Evolutionary conservation across 1,140 invertebrate genomes (phyloP).

Genomic region (Pogonomyrmex californicus): DNA sequence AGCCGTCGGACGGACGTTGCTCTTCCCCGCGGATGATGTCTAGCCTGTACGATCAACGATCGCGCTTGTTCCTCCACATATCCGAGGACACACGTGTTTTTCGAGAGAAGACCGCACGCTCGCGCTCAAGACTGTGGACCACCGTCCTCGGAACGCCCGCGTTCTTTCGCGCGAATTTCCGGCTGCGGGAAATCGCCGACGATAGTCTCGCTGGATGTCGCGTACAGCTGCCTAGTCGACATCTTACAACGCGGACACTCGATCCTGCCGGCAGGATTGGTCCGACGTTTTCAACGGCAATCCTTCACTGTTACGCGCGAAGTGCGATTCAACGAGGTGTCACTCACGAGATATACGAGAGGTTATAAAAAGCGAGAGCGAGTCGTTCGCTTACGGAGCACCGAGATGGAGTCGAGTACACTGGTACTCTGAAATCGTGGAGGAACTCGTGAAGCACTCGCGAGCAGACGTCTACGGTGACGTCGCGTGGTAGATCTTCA

Average conservation of each 20-base stretch:
- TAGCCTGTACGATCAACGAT: background rate
- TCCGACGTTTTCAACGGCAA: background rate
- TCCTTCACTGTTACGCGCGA: background rate
- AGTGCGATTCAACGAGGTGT: background rate
- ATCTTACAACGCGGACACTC: conserved; percentile 51
- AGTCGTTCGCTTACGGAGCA: conserved; percentile 4
- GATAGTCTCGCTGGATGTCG: conserved; percentile 40
- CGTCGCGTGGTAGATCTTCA: conserved; percentile 51
- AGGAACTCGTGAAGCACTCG: conserved; percentile 11
- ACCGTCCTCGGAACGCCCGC: conserved; percentile 18
- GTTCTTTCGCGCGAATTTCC: conserved; percentile 40
- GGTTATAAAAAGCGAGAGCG: background rate
- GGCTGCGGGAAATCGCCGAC: conserved; percentile 32
- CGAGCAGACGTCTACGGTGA: conserved; percentile 35
- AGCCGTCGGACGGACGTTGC: conserved; percentile 36
- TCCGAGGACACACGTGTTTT: background rate
- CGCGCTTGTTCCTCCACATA: conserved; percentile 33
- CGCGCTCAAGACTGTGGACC: conserved; percentile 48
- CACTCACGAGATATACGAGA: background rate
- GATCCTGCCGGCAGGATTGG: conserved; percentile 10
- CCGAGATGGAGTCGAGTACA: background rate
- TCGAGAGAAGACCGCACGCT: background rate
- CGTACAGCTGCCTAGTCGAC: conserved; percentile 41
- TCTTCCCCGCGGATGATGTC: background rate
- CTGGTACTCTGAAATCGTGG: conserved; percentile 25